Percentiles rank a stretch among this genome's conserved stretches.
Evolutionary conservation across 2,888 invertebrate species (phyloP).

Genomic region (Caenorhabditis zanzibari): DNA sequence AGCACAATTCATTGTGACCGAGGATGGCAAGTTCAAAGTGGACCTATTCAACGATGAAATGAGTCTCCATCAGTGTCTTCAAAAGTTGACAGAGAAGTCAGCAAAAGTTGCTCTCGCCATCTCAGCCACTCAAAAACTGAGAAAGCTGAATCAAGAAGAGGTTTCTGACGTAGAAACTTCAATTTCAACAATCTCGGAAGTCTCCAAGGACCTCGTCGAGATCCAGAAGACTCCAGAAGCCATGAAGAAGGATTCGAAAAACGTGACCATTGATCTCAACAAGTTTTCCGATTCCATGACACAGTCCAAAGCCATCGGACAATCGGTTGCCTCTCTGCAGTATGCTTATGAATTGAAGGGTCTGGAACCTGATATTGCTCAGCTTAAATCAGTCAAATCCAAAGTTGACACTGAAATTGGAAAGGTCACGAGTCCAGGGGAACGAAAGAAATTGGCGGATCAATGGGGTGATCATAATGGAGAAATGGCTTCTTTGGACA

Average conservation of each 20-base stretch:
- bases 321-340: neutral
- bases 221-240: neutral
- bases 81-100: no score
- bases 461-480: conserved; percentile 3
- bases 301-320: neutral
- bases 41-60: no score
- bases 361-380: neutral
- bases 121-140: no score
- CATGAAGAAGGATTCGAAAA: neutral
- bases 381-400: neutral
- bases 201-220: no score
- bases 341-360: neutral
- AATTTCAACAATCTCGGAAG: no score
- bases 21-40: no score
- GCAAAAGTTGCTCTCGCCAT: no score
- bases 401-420: neutral
- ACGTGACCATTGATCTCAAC: neutral
- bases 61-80: no score
- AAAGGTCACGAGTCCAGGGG: neutral
- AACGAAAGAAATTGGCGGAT: neutral
- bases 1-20: no score
- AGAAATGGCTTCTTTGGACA: neutral
- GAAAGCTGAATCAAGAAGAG: no score
- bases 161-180: no score
- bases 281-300: neutral